Conservation (phyloP, 2,113 vertebrate species). For the Brachypodius melanocephalos region DNA sequence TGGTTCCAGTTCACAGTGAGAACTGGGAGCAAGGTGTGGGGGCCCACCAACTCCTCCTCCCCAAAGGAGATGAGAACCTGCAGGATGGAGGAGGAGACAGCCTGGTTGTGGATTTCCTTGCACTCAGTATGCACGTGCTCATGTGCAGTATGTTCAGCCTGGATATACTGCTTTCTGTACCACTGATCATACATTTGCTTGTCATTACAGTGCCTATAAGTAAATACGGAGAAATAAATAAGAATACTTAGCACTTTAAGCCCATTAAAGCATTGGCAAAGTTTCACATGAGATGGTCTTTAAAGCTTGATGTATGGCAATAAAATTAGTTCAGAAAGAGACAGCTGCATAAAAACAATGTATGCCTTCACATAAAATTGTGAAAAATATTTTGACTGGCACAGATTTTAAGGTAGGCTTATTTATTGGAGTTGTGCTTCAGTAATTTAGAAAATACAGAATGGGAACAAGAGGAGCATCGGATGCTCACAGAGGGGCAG, state of each 20-base stretch:
- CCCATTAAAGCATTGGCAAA: conserved; percentile 64
- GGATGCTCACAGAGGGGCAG: conserved; percentile 43
- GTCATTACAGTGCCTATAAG: conserved; percentile 23
- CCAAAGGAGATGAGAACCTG: background rate
- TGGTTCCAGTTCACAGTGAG: background rate
- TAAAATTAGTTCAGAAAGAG: conserved; percentile 67
- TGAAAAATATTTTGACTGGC: conserved; percentile 46
- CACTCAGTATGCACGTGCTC: background rate
- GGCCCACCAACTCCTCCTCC: background rate
- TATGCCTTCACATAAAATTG: conserved; percentile 40
- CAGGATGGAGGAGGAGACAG: background rate
- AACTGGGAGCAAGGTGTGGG: background rate
- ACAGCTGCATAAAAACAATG: conserved; percentile 47
- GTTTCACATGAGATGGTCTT: conserved; percentile 57
- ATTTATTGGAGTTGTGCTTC: conserved; percentile 72
- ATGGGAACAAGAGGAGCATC: conserved; percentile 69
- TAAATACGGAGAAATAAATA: conserved; percentile 67
- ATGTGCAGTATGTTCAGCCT: background rate
- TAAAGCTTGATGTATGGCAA: conserved; percentile 61
- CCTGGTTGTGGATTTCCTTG: background rate
- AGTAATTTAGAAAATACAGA: conserved; percentile 68
- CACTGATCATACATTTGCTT: conserved; percentile 24
- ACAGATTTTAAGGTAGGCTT: conserved; percentile 37
- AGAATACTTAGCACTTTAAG: conserved; percentile 60
- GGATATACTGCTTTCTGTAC: conserved; percentile 25